Base-by-base conservation (phyloP, 2,888 invertebrate genomes). In the Hermaeophaga mercurialis region DNA sequence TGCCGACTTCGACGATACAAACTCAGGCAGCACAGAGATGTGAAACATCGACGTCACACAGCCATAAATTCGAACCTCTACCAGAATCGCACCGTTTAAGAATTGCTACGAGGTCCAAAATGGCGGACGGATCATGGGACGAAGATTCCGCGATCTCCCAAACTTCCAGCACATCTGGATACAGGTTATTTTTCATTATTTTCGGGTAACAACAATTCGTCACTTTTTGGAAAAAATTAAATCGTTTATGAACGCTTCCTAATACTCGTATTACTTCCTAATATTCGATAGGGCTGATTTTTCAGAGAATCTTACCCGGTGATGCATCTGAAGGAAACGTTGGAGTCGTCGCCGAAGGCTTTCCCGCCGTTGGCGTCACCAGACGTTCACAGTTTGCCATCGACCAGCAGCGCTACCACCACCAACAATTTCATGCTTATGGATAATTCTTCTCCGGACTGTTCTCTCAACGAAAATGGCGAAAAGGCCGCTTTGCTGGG, bases 81-180 rank as follows among this genome's bases (percentile, higher is more conserved):
- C 24, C 56, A 1, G 78, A 77, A 60, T 73, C 73, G 4, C 78
- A 78, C 58, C 66, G 73, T 14, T 57, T 78, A 28, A 63, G 78
- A 15, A 77, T 78, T 15, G 71, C 75, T 1, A 73, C 71, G 17
- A 70, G 77, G 44, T 69, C 66, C 17, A 73, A 73, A 64, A 63
- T 66, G 8, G 82, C 86, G 0, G 90, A 90, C 76, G 85, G 89
- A 2, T 90, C 89, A 0, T 90, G 89, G 84, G 90, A 91, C 75
- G 90, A 90, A 73, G 88, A 89, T 73, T 84, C 81, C 64, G 78
- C 79, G 39, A 82, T 90, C 57, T 90, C 90, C 2, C 89, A 90
- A 75, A 91, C 90, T 0, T 91, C 92, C 0, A 92, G 91, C 66
- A 93, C 92, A 12, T 93, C 92, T 1, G 93, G 91, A 59, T 91